phyloP scores from a whole-genome alignment of 1,140 invertebrate species.

The Elysia chlorotica region DNA sequence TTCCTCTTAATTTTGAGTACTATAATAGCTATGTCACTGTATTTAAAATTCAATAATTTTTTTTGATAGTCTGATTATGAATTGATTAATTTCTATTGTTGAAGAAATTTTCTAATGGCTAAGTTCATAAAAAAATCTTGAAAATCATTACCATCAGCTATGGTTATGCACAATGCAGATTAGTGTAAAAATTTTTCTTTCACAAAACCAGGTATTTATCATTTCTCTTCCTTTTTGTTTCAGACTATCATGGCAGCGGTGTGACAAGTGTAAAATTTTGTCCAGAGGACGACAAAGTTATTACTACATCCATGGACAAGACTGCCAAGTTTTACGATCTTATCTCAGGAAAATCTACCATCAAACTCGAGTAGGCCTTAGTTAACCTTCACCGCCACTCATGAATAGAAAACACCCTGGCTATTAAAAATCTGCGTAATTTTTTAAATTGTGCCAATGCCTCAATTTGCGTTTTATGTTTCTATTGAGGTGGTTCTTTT shows the following conservation, averaged over 20 bases:
- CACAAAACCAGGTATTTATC: too few species aligned
- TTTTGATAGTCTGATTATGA: not conserved
- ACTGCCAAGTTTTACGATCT: conserved; percentile 59
- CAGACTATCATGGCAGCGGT: conserved; percentile 53
- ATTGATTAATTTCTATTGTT: not conserved
- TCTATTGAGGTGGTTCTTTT: not conserved
- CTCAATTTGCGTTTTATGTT: not conserved
- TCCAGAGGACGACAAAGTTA: conserved; percentile 51
- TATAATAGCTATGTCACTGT: not conserved
- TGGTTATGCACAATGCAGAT: too few species aligned
- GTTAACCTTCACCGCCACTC: not conserved
- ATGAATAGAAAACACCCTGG: not conserved
- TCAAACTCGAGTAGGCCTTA: conserved; percentile 50
- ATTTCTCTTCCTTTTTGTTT: conserved; percentile 29
- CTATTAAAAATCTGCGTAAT: not conserved
- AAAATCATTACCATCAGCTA: too few species aligned
- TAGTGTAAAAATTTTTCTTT: too few species aligned
- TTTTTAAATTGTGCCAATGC: not conserved
- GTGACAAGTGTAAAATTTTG: conserved; percentile 55
- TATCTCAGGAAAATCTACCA: conserved; percentile 44
- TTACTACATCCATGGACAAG: conserved; percentile 60
- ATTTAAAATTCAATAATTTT: not conserved
- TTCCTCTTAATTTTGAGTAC: not conserved
- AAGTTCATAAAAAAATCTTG: too few species aligned
- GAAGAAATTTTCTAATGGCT: not conserved